These are phyloP conservation scores for Zoanthus solanderi DNA, from an alignment of 92 coral and sea anemone species.

Conservation along the genomic window DNA sequence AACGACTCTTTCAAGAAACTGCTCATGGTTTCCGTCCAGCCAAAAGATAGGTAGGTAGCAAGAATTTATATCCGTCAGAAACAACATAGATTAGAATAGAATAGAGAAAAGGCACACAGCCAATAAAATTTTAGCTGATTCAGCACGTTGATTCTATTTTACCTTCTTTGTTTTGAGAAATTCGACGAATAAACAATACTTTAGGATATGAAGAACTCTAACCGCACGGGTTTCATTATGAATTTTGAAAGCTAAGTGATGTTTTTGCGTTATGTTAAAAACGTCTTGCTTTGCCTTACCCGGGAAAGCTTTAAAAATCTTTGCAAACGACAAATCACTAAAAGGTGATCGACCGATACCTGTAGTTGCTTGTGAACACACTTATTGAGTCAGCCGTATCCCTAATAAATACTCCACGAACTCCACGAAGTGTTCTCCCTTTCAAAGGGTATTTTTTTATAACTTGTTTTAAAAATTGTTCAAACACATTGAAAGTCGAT, in stretches of 20 bases:
- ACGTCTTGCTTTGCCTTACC: neutral
- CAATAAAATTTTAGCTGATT: neutral
- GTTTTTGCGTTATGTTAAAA: neutral
- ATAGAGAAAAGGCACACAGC: neutral
- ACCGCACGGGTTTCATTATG: neutral
- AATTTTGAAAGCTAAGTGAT: neutral
- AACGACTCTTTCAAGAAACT: conserved; percentile 59
- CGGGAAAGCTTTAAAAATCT: neutral
- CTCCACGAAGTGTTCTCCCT: no score
- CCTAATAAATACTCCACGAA: no score
- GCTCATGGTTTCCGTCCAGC: conserved; percentile 80
- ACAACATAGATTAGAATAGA: neutral
- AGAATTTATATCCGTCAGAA: neutral
- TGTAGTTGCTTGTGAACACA: conserved; percentile 4
- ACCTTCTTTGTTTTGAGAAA: neutral
- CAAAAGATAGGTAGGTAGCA: conserved; percentile 83
- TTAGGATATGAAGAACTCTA: no score
- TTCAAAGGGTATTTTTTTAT: no score
- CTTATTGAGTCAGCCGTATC: no score
- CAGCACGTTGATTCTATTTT: neutral
- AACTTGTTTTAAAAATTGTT: no score
- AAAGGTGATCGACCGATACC: neutral
- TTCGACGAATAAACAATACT: neutral
- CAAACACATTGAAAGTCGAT: no score
- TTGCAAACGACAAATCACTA: no score